Evolutionary conservation across 2,113 vertebrate genomes (phyloP).

Genomic region (Melanerpes formicivorus): DNA sequence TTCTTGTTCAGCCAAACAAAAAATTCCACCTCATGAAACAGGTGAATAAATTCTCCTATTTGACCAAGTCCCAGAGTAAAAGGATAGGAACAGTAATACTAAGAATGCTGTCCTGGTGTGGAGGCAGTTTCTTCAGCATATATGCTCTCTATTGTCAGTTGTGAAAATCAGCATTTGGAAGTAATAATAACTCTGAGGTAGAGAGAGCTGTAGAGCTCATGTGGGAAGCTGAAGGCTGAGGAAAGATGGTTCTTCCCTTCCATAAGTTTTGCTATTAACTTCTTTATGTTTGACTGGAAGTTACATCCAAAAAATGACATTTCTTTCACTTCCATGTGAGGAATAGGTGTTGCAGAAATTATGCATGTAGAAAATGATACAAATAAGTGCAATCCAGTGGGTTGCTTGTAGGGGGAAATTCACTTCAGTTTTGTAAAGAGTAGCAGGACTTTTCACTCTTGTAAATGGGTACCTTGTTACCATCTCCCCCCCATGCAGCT

Average conservation of each 20-base stretch:
- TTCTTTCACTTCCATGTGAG: neutral
- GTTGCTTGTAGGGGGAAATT: neutral
- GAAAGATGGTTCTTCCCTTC: neutral
- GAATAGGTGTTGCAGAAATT: neutral
- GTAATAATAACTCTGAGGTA: neutral
- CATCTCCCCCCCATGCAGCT: neutral
- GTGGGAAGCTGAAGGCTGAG: neutral
- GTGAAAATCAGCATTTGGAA: neutral
- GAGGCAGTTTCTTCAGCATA: neutral
- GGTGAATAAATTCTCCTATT: neutral
- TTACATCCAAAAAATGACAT: neutral
- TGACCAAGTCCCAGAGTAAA: neutral
- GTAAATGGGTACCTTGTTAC: neutral
- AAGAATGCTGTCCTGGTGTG: neutral
- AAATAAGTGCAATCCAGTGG: neutral
- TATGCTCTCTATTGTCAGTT: neutral
- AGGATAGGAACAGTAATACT: neutral
- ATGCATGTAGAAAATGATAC: fast-evolving
- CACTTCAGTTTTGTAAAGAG: neutral
- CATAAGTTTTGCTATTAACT: neutral
- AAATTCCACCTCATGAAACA: neutral
- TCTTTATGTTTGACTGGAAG: neutral
- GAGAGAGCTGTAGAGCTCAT: neutral
- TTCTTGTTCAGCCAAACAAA: neutral
- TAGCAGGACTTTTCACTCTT: neutral